Percentiles rank a stretch among this genome's conserved stretches.
Conservation (phyloP, 1,140 invertebrate genomes). For the Bombus polaris region DNA sequence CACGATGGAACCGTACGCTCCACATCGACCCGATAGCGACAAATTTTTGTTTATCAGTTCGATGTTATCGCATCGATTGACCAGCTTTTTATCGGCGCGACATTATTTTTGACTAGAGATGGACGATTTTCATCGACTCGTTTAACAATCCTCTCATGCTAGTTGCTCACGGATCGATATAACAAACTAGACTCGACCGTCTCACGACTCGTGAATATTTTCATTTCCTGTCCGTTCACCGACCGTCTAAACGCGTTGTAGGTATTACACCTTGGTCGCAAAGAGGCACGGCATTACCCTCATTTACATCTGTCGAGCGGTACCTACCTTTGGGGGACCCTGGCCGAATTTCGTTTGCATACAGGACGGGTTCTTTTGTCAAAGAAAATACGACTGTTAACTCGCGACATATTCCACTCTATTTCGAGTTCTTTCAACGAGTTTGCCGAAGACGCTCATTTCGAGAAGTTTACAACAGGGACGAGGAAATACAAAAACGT, state of each 20-base stretch:
- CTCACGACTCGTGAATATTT: slow-evolving; percentile 13
- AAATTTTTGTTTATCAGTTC: background rate
- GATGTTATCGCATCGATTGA: background rate
- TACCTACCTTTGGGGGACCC: background rate
- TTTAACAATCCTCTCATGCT: background rate
- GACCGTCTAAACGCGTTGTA: background rate
- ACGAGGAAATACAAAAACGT: background rate
- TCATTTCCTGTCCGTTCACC: slow-evolving; percentile 12
- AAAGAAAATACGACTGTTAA: background rate
- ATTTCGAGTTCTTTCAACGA: background rate
- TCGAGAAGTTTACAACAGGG: background rate
- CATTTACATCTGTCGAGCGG: slow-evolving; percentile 19
- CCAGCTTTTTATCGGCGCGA: background rate
- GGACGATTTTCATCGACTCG: background rate
- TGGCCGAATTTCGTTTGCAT: slow-evolving; percentile 15
- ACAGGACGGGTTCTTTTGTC: background rate
- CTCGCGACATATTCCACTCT: background rate
- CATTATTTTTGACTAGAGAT: background rate
- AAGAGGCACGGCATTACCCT: background rate
- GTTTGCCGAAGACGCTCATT: background rate
- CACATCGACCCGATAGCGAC: background rate
- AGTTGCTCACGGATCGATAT: background rate
- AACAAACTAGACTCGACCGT: background rate
- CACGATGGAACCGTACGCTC: background rate
- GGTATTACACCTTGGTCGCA: background rate